Evolutionary conservation across 35 echinoderm and acorn worm genomes (phyloP), one percentile per base, ranked within the genome.

Genomic region (Strongylocentrotus purpuratus): DNA sequence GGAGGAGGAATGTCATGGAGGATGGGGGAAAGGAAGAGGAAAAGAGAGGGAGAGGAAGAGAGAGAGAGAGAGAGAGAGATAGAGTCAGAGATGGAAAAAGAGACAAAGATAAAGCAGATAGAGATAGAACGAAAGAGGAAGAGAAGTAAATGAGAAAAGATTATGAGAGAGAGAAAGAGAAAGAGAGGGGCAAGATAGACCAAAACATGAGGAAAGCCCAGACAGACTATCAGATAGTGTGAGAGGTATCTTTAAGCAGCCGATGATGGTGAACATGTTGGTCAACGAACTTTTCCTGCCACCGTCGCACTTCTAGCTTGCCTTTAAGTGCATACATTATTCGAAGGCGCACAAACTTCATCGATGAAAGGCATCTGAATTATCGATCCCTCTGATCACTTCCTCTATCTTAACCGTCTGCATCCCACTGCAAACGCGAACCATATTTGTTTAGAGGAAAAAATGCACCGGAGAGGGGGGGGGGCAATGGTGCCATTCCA

Each of bases 241-340:
- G 33, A 31, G n/a, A 86, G 9, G 85, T 86, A 55, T 55, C 50
- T 41, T 41, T 3, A 41, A 10, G 50, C 5, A 55, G 50, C 50
- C 6, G 0, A 13, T 52, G 13, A 3, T 2, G 7, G 15, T 55
- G 10, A 55, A 13, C 20, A 86, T 31, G 85, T 31, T 31, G 85
- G 85, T 15, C 20, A 86, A 86, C 85, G 33, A 86, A 86, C 85
- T 86, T n/a, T 33, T 31, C n/a, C 85, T 86, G 9, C 85, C 28
- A 0, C 9, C 85, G 28, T 86, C 85, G 4, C 33, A 31, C 33
- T 33, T 86, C 85, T 86, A 13, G 9, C 11, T 86, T 33, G 50
- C 85, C 85, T 31, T 86, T 86, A 31, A 86, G 85, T 86, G 22
- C n/a, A 86, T 86, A 86, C 33, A 86, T 86, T 86, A 86, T 86